Conservation (phyloP, 2,113 vertebrate genomes). For the Micronycteris hirsuta region DNA sequence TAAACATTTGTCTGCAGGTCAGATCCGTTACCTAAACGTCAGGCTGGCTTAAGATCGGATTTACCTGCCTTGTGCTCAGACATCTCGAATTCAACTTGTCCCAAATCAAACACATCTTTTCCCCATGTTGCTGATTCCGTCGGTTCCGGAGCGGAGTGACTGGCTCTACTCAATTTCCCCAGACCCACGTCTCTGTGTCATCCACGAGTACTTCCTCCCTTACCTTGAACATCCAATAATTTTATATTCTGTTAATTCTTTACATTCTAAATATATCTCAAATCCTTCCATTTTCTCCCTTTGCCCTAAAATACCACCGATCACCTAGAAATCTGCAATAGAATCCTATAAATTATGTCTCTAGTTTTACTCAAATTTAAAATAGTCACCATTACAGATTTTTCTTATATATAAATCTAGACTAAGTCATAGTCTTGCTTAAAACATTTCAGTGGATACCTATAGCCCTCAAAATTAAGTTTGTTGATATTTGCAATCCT, state of each 20-base stretch:
- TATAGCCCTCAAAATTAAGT: background rate
- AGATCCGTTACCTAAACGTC: background rate
- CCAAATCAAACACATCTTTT: background rate
- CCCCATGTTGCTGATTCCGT: background rate
- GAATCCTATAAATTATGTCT: background rate
- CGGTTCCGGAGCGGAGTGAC: background rate
- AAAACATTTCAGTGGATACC: background rate
- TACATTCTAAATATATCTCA: background rate
- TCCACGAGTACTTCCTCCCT: background rate
- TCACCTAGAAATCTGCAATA: background rate
- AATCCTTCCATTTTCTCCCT: background rate
- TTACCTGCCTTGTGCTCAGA: background rate
- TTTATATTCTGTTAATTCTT: background rate
- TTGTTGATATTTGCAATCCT: background rate
- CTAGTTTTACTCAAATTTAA: background rate
- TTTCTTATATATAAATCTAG: background rate
- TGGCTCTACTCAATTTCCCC: background rate
- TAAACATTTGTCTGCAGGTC: background rate
- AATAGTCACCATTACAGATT: background rate
- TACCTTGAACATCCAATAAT: background rate
- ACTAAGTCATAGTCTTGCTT: background rate
- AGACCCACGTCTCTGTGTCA: background rate
- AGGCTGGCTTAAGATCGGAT: background rate
- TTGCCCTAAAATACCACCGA: background rate
- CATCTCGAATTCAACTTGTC: background rate